phyloP scores from a whole-genome alignment of 2,888 invertebrate genomes.

The Agrenia bidenticulata region DNA sequence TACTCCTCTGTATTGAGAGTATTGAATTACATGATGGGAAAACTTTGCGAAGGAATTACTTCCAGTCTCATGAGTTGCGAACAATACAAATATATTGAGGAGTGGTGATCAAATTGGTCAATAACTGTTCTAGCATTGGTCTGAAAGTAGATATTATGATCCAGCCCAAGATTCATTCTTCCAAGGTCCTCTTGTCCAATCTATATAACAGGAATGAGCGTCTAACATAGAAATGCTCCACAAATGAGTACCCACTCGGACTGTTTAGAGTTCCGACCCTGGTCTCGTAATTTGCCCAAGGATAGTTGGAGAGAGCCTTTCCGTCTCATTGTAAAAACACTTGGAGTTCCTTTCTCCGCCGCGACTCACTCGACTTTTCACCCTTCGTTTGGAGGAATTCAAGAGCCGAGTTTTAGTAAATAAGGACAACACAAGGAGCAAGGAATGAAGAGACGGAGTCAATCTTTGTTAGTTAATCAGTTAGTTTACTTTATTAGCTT shows the following conservation, averaged over 20 bases:
- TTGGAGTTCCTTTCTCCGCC: background rate
- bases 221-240: too few relatives aligned
- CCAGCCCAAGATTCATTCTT: too few relatives aligned
- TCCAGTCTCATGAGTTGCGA: constrained; percentile 30
- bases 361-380: constrained; percentile 1
- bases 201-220: too few relatives aligned
- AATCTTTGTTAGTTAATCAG: constrained; percentile 29
- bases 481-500: constrained; percentile 24
- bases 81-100: constrained; percentile 32
- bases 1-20: background rate
- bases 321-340: constrained; percentile 5
- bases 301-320: background rate
- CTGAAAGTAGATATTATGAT: background rate
- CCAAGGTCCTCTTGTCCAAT: too few relatives aligned
- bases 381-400: too few relatives aligned
- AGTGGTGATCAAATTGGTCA: constrained; percentile 16
- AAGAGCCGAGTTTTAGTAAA: constrained; percentile 12
- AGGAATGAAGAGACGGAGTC: constrained; percentile 21
- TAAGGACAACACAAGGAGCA: constrained; percentile 12
- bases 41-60: constrained; percentile 44
- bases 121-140: constrained; percentile 5
- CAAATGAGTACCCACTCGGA: too few relatives aligned
- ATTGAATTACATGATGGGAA: constrained; percentile 42
- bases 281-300: too few relatives aligned
- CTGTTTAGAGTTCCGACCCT: too few relatives aligned